Evolutionary conservation across 2,113 vertebrate species (phyloP).

Genomic region (Octodon degus): DNA sequence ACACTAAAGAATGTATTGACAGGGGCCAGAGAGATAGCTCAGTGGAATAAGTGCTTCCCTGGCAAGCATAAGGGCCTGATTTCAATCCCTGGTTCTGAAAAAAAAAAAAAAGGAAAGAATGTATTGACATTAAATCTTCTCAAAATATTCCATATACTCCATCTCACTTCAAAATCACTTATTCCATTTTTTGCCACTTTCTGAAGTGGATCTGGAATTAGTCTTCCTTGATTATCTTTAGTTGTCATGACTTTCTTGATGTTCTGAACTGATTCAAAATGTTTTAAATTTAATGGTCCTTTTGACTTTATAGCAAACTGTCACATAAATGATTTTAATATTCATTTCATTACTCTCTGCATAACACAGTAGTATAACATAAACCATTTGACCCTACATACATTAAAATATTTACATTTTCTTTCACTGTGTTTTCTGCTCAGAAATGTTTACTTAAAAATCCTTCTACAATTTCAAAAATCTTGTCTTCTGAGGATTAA

Average conservation of each 20-base stretch:
- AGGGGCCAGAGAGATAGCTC: too few species aligned
- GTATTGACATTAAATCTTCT: background rate
- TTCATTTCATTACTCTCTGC: background rate
- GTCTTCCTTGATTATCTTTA: background rate
- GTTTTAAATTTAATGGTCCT: background rate
- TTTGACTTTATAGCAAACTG: background rate
- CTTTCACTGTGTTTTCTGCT: background rate
- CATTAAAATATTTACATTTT: background rate
- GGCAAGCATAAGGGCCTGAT: too few species aligned
- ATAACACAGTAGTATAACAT: background rate
- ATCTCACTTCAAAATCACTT: background rate
- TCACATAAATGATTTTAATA: background rate
- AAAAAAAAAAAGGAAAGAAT: too few species aligned
- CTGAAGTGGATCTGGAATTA: background rate
- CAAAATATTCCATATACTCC: background rate
- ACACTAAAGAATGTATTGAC: background rate
- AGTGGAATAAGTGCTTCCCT: too few species aligned
- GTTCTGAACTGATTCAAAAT: background rate
- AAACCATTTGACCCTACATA: background rate
- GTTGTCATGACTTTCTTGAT: background rate
- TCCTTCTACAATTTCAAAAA: background rate
- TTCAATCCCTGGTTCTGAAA: too few species aligned
- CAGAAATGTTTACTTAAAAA: background rate
- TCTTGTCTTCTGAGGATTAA: background rate
- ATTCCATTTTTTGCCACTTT: background rate